Percentiles rank a stretch among this genome's conserved stretches.
These are phyloP conservation scores for Catocala sponsa DNA, from an alignment of 2,888 invertebrate species.

Conservation along the genomic window DNA sequence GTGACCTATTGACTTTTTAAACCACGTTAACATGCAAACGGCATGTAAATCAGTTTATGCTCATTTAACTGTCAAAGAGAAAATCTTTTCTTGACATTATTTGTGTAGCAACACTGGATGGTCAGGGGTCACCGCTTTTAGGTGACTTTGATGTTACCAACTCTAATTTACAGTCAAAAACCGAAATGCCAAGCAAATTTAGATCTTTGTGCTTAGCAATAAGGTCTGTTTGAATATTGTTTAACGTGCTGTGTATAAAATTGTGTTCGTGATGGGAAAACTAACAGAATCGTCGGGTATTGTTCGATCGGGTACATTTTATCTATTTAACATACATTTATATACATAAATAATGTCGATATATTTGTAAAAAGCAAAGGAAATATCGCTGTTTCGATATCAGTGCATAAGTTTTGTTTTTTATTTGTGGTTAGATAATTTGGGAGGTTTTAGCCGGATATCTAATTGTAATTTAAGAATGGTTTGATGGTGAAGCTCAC, in stretches of 20 bases:
- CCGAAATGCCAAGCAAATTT: constrained; percentile 11
- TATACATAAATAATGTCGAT: constrained; percentile 49
- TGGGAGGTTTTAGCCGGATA: constrained; percentile 33
- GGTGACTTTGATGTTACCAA: constrained; percentile 59
- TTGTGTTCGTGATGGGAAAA: constrained; percentile 55
- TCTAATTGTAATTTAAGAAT: constrained; percentile 23
- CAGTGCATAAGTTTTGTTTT: constrained; percentile 42
- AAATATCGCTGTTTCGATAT: constrained; percentile 42
- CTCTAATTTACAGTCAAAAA: constrained; percentile 17
- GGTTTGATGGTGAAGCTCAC: constrained; percentile 17
- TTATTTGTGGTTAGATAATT: constrained; percentile 37
- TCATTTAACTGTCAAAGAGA: constrained; percentile 62
- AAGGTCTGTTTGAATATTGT: constrained; percentile 1
- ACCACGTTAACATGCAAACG: constrained; percentile 59
- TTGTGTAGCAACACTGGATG: constrained; percentile 55
- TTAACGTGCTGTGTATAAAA: constrained; percentile 1
- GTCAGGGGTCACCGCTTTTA: constrained; percentile 65
- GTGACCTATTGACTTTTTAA: constrained; percentile 56
- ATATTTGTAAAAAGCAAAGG: constrained; percentile 39
- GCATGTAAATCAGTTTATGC: constrained; percentile 67
- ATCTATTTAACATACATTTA: constrained; percentile 58
- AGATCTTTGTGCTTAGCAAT: constrained; percentile 12
- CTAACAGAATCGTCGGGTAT: constrained; percentile 53
- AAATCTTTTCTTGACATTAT: constrained; percentile 64
- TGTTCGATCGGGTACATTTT: constrained; percentile 57